Conservation (phyloP, 2,113 vertebrate genomes). For the Osmerus mordax region DNA sequence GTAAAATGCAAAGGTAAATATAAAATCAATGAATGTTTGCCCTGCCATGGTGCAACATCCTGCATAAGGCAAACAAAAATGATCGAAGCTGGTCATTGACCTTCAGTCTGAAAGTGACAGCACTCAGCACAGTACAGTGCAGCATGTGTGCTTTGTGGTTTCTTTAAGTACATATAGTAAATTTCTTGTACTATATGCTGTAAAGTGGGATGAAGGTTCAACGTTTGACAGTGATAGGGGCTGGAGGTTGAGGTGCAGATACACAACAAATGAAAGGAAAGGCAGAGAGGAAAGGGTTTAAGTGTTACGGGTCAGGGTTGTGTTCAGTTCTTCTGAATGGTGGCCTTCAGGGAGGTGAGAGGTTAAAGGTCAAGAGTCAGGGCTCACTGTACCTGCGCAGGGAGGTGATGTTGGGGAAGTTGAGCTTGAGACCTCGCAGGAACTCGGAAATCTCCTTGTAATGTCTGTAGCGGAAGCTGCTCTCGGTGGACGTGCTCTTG, state of each 20-base stretch:
- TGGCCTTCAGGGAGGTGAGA: conserved; percentile 82
- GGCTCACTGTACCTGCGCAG: conserved; percentile 66
- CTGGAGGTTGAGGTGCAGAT: not conserved
- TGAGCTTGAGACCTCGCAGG: conserved; percentile 82
- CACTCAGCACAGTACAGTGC: too few relatives aligned
- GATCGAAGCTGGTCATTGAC: too few relatives aligned
- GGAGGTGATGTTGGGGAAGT: conserved; percentile 88
- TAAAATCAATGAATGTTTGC: too few relatives aligned
- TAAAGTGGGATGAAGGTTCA: not conserved
- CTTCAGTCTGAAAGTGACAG: too few relatives aligned
- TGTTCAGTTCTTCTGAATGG: not conserved
- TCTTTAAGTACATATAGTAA: too few relatives aligned
- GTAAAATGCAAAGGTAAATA: too few relatives aligned
- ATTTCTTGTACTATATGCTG: too few relatives aligned
- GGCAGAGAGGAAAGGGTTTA: not conserved
- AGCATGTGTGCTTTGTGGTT: too few relatives aligned
- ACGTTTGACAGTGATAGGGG: not conserved
- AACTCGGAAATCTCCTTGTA: conserved; percentile 83
- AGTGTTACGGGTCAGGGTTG: not conserved
- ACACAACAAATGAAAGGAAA: conserved; percentile 14
- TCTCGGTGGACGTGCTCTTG: conserved; percentile 71
- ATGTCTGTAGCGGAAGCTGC: conserved; percentile 80
- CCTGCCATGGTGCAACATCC: too few relatives aligned
- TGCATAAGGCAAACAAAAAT: too few relatives aligned
- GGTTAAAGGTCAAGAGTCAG: not conserved